Conservation (phyloP, 2,888 invertebrate genomes). For the Ophion slaviceki region DNA sequence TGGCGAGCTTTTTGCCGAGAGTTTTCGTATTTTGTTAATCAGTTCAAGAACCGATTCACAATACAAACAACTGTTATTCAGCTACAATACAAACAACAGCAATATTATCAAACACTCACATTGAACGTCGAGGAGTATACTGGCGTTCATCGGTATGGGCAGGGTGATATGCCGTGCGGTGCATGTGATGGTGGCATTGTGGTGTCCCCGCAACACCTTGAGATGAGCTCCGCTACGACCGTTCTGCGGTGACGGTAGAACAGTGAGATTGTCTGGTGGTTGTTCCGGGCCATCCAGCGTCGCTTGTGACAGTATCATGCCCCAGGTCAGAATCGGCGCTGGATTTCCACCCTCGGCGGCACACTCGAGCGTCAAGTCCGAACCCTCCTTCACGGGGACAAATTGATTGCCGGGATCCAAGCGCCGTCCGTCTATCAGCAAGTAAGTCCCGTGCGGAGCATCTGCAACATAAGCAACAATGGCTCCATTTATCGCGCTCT, state of each 20-base stretch:
- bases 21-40: neutral
- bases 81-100: neutral
- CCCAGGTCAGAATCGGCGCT: slow-evolving; percentile 88
- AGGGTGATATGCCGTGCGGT: slow-evolving; percentile 89
- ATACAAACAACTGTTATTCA: neutral
- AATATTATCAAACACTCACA: slow-evolving; percentile 85
- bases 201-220: slow-evolving; percentile 92
- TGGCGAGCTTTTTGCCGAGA: no score
- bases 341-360: slow-evolving; percentile 94
- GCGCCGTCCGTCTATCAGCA: slow-evolving; percentile 93
- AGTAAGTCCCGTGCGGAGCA: slow-evolving; percentile 92
- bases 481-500: slow-evolving; percentile 1
- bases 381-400: slow-evolving; percentile 94
- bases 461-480: slow-evolving; percentile 85
- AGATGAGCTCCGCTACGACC: slow-evolving; percentile 87
- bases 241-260: slow-evolving; percentile 77
- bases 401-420: slow-evolving; percentile 94
- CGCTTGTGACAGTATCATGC: slow-evolving; percentile 85
- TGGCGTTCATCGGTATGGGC: slow-evolving; percentile 85
- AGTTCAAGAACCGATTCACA: neutral
- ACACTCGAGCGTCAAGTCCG: slow-evolving; percentile 92
- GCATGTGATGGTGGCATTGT: slow-evolving; percentile 94
- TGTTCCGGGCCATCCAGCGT: slow-evolving; percentile 81
- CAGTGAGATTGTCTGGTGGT: slow-evolving; percentile 81
- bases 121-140: slow-evolving; percentile 87